Evolutionary conservation across 1,140 invertebrate species (phyloP).

Genomic region (Bemisia tabaci): DNA sequence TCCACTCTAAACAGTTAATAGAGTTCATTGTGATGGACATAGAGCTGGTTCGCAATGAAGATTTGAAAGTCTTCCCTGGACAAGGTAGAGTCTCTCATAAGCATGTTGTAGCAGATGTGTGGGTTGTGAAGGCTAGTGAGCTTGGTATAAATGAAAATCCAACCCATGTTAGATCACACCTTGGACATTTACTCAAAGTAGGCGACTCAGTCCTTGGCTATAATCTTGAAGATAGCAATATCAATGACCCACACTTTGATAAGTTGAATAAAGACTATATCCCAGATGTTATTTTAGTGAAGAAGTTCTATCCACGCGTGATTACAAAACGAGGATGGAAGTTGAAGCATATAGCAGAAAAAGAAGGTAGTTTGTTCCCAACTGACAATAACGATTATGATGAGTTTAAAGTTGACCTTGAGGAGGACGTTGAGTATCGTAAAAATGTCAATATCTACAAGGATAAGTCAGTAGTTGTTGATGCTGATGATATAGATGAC

Average conservation of each 20-base stretch:
- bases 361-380: slow-evolving; percentile 37
- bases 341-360: slow-evolving; percentile 66
- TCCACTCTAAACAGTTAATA: slow-evolving; percentile 76
- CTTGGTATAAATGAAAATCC: slow-evolving; percentile 69
- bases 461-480: slow-evolving; percentile 33
- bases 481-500: slow-evolving; percentile 51
- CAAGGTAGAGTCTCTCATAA: slow-evolving; percentile 73
- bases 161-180: slow-evolving; percentile 78
- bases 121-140: slow-evolving; percentile 81
- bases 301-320: slow-evolving; percentile 72
- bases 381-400: slow-evolving; percentile 72
- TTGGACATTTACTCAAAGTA: slow-evolving; percentile 84
- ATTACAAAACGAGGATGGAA: slow-evolving; percentile 76
- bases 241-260: slow-evolving; percentile 81
- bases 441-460: slow-evolving; percentile 91
- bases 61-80: slow-evolving; percentile 64
- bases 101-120: slow-evolving; percentile 85
- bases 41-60: slow-evolving; percentile 63
- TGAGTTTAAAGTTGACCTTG: slow-evolving; percentile 93
- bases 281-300: slow-evolving; percentile 86
- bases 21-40: slow-evolving; percentile 95
- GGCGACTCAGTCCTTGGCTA: slow-evolving; percentile 86
- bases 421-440: slow-evolving; percentile 81
- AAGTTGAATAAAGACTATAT: slow-evolving; percentile 54
- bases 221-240: slow-evolving; percentile 74